Evolutionary conservation across 2,797 vertebrate species (phyloP).

Genomic region (Furcifer pardalis): DNA sequence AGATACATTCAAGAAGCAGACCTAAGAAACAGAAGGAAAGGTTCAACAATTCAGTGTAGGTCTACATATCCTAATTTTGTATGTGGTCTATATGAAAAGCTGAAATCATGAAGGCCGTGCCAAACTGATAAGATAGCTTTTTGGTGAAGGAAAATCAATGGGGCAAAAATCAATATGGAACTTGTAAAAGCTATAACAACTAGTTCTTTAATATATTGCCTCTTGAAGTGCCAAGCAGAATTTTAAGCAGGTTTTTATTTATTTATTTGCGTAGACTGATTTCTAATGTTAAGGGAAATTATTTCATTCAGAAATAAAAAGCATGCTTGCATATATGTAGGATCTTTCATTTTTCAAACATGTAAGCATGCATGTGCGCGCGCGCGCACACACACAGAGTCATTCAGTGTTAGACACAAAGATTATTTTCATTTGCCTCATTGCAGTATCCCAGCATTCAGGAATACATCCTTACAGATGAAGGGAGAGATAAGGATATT

Average conservation of each 20-base stretch:
- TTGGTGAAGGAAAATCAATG: constrained; percentile 62
- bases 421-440: constrained; percentile 9
- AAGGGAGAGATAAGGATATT: constrained; percentile 29
- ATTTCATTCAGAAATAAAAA: constrained; percentile 44
- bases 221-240: constrained; percentile 63
- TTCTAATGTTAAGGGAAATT: constrained; percentile 61
- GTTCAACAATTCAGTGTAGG: neutral
- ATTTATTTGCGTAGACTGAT: constrained; percentile 53
- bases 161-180: constrained; percentile 45
- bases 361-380: no score
- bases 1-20: neutral
- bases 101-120: constrained; percentile 39
- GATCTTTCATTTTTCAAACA: constrained; percentile 35
- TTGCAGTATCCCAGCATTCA: constrained; percentile 37
- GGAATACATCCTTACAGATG: constrained; percentile 20
- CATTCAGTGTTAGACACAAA: neutral
- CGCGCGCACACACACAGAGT: neutral
- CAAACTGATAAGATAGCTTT: constrained; percentile 50
- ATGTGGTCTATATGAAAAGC: constrained; percentile 33
- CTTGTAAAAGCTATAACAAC: constrained; percentile 65
- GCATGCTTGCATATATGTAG: constrained; percentile 31
- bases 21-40: neutral
- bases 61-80: constrained; percentile 18
- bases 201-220: constrained; percentile 65
- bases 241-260: constrained; percentile 60